Base-by-base conservation (phyloP, 2,888 invertebrate genomes). In the Actias luna region DNA sequence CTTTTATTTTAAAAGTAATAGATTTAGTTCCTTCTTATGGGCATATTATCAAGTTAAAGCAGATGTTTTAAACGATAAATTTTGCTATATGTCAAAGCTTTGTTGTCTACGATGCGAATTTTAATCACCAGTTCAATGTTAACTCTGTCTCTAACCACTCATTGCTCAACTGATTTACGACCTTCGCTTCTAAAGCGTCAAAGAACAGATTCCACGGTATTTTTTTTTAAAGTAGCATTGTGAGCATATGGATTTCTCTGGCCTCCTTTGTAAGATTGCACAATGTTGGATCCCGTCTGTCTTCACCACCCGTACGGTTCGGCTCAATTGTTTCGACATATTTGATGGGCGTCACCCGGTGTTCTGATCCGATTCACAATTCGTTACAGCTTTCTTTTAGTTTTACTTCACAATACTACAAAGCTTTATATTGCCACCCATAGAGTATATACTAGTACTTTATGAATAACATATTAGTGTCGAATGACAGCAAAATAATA, bases 361-460 rank as follows among this genome's bases (percentile, higher is more conserved):
- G 78, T 72, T 80, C 74, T 88, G 85, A 87, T 90, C 85, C 80
- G 83, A 88, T 89, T 89, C 87, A 85, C 83, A 83, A 92, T 91
- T 92, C 85, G 89, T 91, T 89, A 84, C 87, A 80, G 84, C 86
- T 88, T 88, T 89, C 87, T 86, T 88, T 84, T 80, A 80, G 69
- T 70, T 67, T 42, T 18, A 72, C 65, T 72, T 70, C 75, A 87
- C 86, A 86, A 88, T 83, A 75, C 79, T 66, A 76, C 73, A 65
- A 74, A 74, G 75, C 67, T 76, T 72, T 73, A 72, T 74, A 50
- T 63, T 74, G 74, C 84, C 84, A 79, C 85, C 86, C 83, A 83
- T 73, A 69, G 82, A 74, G 84, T 42, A 27, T 55, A 59, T 58
- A 42, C 7, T 46, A n/a, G 4, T 57, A 46, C 31, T 50, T 50